These are phyloP conservation scores for Troides helena DNA, from an alignment of 2,888 invertebrate genomes.

Conservation along the genomic window DNA sequence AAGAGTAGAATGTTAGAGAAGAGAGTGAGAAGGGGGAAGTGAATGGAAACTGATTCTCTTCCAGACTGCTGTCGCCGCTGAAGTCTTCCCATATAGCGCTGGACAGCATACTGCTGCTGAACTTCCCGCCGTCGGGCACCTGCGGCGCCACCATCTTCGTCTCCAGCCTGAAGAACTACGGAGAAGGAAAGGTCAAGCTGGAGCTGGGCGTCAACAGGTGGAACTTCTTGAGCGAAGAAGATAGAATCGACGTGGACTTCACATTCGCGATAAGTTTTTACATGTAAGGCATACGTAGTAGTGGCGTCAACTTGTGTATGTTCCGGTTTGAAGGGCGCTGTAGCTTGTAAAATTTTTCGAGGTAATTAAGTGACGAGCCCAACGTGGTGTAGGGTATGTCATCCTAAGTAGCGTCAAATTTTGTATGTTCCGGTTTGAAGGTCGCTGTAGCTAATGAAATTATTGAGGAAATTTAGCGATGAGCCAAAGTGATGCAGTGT, in stretches of 20 bases:
- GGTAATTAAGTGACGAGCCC: too few relatives aligned
- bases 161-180: conserved; percentile 27
- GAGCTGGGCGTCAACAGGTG: conserved; percentile 22
- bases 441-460: too few relatives aligned
- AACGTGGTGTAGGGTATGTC: too few relatives aligned
- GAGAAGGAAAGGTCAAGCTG: conserved; percentile 25
- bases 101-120: conserved; percentile 54
- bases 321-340: too few relatives aligned
- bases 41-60: conserved; percentile 22
- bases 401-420: too few relatives aligned
- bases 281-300: conserved; percentile 11
- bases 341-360: too few relatives aligned
- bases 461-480: too few relatives aligned
- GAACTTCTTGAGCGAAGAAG: conserved; percentile 25
- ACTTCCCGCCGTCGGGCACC: conserved; percentile 56
- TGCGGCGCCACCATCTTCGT: conserved; percentile 53
- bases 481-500: too few relatives aligned
- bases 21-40: too few relatives aligned
- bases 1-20: too few relatives aligned
- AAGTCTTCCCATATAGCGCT: conserved; percentile 54
- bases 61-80: conserved; percentile 53
- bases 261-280: conserved; percentile 24
- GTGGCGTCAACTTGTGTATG: too few relatives aligned
- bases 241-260: conserved; percentile 25
- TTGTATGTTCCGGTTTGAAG: too few relatives aligned